These are phyloP conservation scores for Drosophila grimshawi DNA, from an alignment of 1,140 invertebrate genomes.

Conservation along the genomic window DNA sequence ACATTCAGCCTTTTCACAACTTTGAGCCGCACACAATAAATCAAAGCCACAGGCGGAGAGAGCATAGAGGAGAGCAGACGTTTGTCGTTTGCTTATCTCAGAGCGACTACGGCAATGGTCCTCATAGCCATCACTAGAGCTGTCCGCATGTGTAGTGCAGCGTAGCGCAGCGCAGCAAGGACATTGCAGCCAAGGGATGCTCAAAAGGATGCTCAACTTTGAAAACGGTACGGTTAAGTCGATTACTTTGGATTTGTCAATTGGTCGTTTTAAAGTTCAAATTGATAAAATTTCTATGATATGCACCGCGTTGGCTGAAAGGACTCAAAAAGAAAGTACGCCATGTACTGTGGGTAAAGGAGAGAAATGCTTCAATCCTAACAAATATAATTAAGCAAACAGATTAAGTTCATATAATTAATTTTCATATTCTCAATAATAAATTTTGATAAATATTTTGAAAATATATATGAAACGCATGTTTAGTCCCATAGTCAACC, in stretches of 20 bases:
- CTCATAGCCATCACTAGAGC: slow-evolving; percentile 47
- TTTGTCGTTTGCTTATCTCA: slow-evolving; percentile 58
- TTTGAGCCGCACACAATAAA: slow-evolving; percentile 74
- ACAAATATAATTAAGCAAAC: not conserved
- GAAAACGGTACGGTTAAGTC: slow-evolving; percentile 45
- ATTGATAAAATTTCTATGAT: slow-evolving; percentile 64
- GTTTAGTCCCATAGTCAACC: slow-evolving; percentile 10
- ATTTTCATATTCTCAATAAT: too few species aligned
- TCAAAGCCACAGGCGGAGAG: slow-evolving; percentile 58
- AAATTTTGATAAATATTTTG: not conserved
- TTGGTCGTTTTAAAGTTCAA: slow-evolving; percentile 46
- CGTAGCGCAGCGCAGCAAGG: slow-evolving; percentile 54
- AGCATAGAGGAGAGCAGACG: slow-evolving; percentile 23
- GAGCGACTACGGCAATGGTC: slow-evolving; percentile 63
- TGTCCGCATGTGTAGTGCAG: slow-evolving; percentile 42
- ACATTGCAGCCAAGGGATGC: slow-evolving; percentile 57
- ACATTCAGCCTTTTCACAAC: slow-evolving; percentile 67
- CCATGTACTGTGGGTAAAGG: slow-evolving; percentile 3
- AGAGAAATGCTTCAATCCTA: not conserved
- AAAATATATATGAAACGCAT: not conserved
- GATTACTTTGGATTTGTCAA: slow-evolving; percentile 49
- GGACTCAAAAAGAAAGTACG: slow-evolving; percentile 25
- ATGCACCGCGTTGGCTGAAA: slow-evolving; percentile 23
- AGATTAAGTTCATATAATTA: too few species aligned
- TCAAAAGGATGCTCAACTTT: slow-evolving; percentile 24